Percentiles rank a stretch among this genome's conserved stretches.
phyloP scores from a whole-genome alignment of 2,888 invertebrate genomes.

The Plebejus melissa region DNA sequence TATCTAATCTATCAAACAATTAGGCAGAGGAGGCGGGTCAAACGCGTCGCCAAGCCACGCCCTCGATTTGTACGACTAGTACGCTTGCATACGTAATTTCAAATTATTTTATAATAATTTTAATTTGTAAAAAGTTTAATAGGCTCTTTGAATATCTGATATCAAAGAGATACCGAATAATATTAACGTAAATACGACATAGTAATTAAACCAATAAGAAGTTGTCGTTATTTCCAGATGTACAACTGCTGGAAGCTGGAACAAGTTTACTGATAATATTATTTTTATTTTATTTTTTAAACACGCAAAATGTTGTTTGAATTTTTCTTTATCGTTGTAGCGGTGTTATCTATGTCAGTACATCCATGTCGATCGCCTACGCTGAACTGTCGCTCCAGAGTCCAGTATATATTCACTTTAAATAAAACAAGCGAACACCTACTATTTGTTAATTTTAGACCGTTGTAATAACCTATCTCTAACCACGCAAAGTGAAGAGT shows the following conservation, averaged over 20 bases:
- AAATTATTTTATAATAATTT: background rate
- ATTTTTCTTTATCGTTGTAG: background rate
- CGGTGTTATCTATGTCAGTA: background rate
- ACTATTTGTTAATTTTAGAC: slow-evolving; percentile 14
- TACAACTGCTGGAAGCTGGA: background rate
- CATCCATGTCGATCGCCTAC: slow-evolving; percentile 21
- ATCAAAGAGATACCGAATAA: background rate
- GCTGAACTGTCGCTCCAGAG: slow-evolving; percentile 1
- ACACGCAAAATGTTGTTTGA: background rate
- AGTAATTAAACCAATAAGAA: no score
- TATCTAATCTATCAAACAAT: slow-evolving; percentile 18
- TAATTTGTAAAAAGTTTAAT: background rate
- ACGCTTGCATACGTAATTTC: background rate
- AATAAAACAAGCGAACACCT: slow-evolving; percentile 19
- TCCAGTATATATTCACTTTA: slow-evolving; percentile 20
- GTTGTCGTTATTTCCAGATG: no score
- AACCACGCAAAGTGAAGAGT: background rate
- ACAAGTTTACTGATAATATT: background rate
- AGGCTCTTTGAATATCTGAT: background rate
- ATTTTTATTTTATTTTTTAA: background rate
- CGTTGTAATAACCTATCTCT: background rate
- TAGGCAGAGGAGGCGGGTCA: slow-evolving; percentile 15
- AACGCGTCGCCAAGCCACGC: slow-evolving; percentile 17
- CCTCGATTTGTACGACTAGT: slow-evolving; percentile 9
- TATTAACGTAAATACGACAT: background rate